These are phyloP conservation scores for Tinamus major DNA, from an alignment of 2,797 vertebrate genomes.

Conservation along the genomic window DNA sequence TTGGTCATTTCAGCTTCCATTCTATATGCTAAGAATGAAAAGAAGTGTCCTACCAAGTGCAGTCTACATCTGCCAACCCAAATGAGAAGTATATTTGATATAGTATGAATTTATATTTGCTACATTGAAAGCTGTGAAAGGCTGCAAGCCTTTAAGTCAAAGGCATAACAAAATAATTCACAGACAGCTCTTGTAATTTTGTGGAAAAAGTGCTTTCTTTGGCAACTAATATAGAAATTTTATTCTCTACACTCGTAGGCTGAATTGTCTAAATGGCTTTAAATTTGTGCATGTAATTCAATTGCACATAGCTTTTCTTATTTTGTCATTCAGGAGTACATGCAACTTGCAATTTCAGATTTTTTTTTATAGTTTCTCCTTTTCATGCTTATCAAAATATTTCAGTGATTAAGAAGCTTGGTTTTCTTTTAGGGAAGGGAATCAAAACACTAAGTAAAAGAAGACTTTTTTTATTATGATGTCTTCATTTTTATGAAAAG, in stretches of 20 bases:
- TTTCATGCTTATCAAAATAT: background rate
- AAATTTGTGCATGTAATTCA: constrained; percentile 15
- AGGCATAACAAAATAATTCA: background rate
- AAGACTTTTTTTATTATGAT: fast-evolving
- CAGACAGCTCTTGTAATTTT: background rate
- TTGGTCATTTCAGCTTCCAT: constrained; percentile 1
- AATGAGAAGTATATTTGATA: background rate
- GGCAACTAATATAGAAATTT: background rate
- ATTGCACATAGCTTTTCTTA: background rate
- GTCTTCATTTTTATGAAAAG: background rate
- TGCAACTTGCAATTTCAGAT: background rate
- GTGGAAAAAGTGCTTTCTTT: background rate
- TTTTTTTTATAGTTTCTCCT: background rate
- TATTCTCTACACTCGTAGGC: background rate
- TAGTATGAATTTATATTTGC: background rate
- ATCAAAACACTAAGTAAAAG: background rate
- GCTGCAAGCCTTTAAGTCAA: background rate
- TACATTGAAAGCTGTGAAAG: background rate
- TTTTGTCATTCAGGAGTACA: background rate
- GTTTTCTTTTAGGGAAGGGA: background rate
- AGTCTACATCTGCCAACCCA: background rate
- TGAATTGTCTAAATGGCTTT: constrained; percentile 2
- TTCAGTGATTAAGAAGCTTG: background rate
- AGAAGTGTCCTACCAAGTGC: background rate
- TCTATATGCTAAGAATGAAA: constrained; percentile 41